Percentiles rank a stretch among this genome's conserved stretches.
Conservation (phyloP, 1,140 invertebrate species). For the Pinna nobilis region DNA sequence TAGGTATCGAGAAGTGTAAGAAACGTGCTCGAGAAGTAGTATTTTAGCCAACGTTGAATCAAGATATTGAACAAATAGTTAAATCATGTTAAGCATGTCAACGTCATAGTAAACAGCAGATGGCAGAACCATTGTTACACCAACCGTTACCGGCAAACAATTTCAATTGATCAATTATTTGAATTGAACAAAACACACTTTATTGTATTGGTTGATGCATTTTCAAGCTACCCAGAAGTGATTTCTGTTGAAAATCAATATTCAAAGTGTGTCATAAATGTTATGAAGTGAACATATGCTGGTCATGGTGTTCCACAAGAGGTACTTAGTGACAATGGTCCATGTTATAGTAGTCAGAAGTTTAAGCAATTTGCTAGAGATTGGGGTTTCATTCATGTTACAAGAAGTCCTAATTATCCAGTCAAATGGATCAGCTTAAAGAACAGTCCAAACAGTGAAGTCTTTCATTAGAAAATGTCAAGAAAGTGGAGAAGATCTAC, state of each 20-base stretch:
- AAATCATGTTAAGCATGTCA: slow-evolving; percentile 4
- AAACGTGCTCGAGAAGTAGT: slow-evolving; percentile 36
- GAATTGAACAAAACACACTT: background rate
- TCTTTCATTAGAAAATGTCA: too few relatives aligned
- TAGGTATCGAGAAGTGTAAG: slow-evolving; percentile 46
- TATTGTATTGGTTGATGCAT: slow-evolving; percentile 10
- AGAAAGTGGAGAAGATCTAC: too few relatives aligned
- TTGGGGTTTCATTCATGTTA: slow-evolving; percentile 10
- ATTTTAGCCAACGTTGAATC: slow-evolving; percentile 53
- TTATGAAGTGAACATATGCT: background rate
- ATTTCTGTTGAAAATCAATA: background rate
- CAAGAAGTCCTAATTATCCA: background rate
- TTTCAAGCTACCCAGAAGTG: background rate
- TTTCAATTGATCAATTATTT: slow-evolving; percentile 27
- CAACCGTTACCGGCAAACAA: background rate
- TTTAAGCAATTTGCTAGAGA: slow-evolving; percentile 2
- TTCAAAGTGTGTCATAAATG: background rate
- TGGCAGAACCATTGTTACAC: slow-evolving; percentile 10
- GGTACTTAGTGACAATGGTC: slow-evolving; percentile 10
- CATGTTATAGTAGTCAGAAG: background rate
- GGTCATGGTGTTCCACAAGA: slow-evolving; percentile 8
- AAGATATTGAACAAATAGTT: slow-evolving; percentile 46
- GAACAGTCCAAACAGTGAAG: too few relatives aligned
- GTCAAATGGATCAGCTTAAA: too few relatives aligned
- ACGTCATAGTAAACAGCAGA: slow-evolving; percentile 5